Evolutionary conservation across 2,888 invertebrate species (phyloP).

Genomic region (Ochropleura plecta): DNA sequence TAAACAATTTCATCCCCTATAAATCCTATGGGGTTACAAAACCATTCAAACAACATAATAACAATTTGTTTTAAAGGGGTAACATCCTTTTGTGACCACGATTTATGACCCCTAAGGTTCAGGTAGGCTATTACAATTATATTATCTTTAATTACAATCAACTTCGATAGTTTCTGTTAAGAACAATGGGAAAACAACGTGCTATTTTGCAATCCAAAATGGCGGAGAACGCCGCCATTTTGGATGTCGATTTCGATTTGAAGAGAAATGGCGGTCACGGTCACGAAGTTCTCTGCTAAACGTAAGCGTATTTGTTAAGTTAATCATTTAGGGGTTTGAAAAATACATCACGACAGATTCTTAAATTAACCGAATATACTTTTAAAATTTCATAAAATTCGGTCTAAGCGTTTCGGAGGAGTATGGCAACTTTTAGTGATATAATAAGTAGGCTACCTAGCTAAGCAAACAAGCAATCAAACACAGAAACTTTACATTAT

Average conservation of each 20-base stretch:
- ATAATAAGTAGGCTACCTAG: no score
- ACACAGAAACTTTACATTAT: slow-evolving; percentile 1
- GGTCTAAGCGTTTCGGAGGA: no score
- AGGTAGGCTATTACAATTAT: slow-evolving; percentile 38
- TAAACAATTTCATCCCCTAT: slow-evolving; percentile 23
- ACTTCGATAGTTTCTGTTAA: slow-evolving; percentile 44
- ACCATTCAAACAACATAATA: slow-evolving; percentile 33
- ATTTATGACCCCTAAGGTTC: slow-evolving; percentile 40
- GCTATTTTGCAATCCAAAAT: neutral
- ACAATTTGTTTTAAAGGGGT: slow-evolving; percentile 40
- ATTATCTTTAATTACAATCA: slow-evolving; percentile 49
- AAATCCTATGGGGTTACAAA: slow-evolving; percentile 25
- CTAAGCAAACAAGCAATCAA: neutral
- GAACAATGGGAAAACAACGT: slow-evolving; percentile 25
- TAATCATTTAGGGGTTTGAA: no score
- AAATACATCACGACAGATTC: no score
- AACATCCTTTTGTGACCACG: slow-evolving; percentile 35
- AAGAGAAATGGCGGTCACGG: neutral
- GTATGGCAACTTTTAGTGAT: no score
- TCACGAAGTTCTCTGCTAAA: neutral
- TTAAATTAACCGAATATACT: no score
- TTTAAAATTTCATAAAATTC: no score
- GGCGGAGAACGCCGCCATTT: slow-evolving; percentile 16
- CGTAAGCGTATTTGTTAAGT: no score
- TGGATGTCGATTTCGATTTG: slow-evolving; percentile 1